A percentile compares a stretch with the other conserved stretches of the same genome.
Conservation (phyloP, 2,797 vertebrate genomes). For the Glyptemys insculpta region DNA sequence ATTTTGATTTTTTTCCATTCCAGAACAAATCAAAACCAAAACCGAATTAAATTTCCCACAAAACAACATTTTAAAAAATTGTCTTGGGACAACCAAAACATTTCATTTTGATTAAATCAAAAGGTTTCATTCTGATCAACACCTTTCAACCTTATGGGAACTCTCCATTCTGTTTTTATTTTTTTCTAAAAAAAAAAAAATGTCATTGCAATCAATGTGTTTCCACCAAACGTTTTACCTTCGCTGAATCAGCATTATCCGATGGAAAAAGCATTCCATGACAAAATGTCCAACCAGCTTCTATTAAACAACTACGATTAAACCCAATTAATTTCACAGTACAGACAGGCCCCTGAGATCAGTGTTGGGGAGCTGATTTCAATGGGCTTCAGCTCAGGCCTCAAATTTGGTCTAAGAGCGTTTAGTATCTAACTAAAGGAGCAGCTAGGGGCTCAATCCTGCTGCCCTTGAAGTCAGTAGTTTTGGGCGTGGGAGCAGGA, state of each 20-base stretch:
- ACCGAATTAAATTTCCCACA: not conserved
- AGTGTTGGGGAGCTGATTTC: not conserved
- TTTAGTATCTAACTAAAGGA: not conserved
- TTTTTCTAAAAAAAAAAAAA: not conserved
- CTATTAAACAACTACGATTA: not conserved
- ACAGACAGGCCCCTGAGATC: not conserved
- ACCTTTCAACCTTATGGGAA: not conserved
- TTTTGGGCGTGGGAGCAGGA: not conserved
- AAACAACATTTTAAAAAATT: not conserved
- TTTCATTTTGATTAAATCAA: not conserved
- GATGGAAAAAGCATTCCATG: not conserved
- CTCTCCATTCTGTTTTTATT: not conserved
- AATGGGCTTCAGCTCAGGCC: accelerated
- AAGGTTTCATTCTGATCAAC: not conserved
- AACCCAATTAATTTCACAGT: not conserved
- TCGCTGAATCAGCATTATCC: conserved; percentile 14
- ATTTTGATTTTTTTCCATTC: not conserved
- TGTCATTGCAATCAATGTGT: not conserved
- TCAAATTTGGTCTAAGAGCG: not conserved
- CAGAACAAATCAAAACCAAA: not conserved
- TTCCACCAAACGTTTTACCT: accelerated
- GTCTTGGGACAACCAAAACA: not conserved
- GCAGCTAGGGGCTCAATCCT: not conserved
- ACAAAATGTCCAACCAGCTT: not conserved
- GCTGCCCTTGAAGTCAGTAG: not conserved